phyloP scores from a whole-genome alignment of 1,140 invertebrate genomes.

The Geopemphigus sp. region DNA sequence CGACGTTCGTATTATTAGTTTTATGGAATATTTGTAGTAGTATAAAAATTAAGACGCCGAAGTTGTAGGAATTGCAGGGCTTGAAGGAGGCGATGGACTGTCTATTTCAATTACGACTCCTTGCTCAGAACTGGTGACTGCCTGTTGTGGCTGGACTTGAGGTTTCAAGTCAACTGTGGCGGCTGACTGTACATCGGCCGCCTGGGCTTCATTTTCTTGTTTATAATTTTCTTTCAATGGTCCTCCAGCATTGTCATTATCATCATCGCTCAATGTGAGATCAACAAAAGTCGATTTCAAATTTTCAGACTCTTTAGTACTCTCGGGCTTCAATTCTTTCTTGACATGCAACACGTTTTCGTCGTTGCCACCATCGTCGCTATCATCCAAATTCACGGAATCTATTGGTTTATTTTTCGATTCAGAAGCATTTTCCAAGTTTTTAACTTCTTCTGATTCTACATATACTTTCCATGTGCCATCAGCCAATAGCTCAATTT shows the following conservation, averaged over 20 bases:
- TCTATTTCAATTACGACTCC: slow-evolving; percentile 39
- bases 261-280: slow-evolving; percentile 31
- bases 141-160: slow-evolving; percentile 42
- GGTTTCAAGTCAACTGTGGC: slow-evolving; percentile 5
- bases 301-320: not conserved
- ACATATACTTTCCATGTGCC: slow-evolving; percentile 49
- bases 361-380: slow-evolving; percentile 17
- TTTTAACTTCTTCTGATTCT: slow-evolving; percentile 8
- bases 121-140: slow-evolving; percentile 39
- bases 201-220: slow-evolving; percentile 35
- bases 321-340: not conserved
- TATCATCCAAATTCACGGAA: slow-evolving; percentile 40
- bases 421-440: not conserved
- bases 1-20: too few relatives aligned
- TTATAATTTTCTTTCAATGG: not conserved
- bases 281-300: slow-evolving; percentile 24
- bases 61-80: slow-evolving; percentile 16
- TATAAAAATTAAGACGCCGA: slow-evolving; percentile 9
- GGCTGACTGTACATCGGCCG: not conserved
- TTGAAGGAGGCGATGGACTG: slow-evolving; percentile 23
- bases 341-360: not conserved
- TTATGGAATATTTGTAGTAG: too few relatives aligned
- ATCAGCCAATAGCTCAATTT: slow-evolving; percentile 48
- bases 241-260: not conserved
- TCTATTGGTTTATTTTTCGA: slow-evolving; percentile 28